Evolutionary conservation across 2,888 invertebrate species (phyloP).

Genomic region (Chaetoderma sp.): DNA sequence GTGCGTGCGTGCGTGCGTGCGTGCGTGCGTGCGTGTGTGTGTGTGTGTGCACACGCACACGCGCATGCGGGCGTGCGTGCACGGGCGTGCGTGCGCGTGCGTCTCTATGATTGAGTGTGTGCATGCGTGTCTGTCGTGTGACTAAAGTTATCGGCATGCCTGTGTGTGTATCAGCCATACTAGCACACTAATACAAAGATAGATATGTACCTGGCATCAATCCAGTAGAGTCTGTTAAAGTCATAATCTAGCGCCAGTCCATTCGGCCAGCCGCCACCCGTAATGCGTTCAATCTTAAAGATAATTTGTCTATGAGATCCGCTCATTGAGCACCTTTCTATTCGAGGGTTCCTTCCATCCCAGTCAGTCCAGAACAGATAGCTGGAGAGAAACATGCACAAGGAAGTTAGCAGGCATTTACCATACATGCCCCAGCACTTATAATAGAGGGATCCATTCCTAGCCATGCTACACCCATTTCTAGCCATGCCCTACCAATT

Average conservation of each 20-base stretch:
- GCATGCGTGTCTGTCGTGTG: not conserved
- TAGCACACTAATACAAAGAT: too few species aligned
- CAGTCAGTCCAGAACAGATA: constrained; percentile 94
- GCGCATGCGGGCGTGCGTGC: too few species aligned
- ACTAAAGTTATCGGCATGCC: not conserved
- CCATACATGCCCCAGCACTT: not conserved
- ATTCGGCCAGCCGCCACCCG: constrained; percentile 81
- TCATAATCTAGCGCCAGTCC: constrained; percentile 84
- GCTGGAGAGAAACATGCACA: constrained; percentile 69
- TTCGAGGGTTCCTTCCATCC: constrained; percentile 83
- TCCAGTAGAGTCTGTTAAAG: constrained; percentile 85
- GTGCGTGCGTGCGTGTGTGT: too few species aligned
- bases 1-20: too few species aligned
- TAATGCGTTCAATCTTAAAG: constrained; percentile 72
- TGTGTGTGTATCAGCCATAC: too few species aligned
- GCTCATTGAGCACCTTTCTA: constrained; percentile 90
- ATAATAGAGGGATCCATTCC: too few species aligned
- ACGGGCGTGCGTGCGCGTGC: not conserved
- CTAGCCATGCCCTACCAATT: too few species aligned
- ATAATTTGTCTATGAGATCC: constrained; percentile 78
- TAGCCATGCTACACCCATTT: too few species aligned
- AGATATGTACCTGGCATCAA: constrained; percentile 79
- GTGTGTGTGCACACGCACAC: too few species aligned
- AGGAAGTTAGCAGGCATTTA: too few species aligned
- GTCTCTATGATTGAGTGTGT: not conserved